Percentiles rank a stretch among this genome's conserved stretches.
Evolutionary conservation across 1,140 invertebrate genomes (phyloP).

Genomic region (Drosophila cardini): DNA sequence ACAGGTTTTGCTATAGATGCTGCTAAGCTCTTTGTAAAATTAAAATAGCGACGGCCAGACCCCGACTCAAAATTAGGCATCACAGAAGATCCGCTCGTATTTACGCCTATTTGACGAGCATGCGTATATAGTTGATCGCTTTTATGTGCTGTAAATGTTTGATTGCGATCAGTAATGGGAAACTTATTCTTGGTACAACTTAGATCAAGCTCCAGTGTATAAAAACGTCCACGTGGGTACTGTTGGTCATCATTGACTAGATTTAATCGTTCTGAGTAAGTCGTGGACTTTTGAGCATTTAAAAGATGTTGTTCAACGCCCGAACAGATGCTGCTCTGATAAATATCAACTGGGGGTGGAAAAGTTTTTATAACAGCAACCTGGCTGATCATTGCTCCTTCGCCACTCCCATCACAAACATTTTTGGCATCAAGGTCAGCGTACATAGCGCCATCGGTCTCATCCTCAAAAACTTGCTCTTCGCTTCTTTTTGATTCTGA

Average conservation of each 20-base stretch:
- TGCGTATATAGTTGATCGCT: constrained; percentile 7
- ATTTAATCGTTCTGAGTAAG: background rate
- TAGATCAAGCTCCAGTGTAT: constrained; percentile 79
- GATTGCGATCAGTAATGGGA: constrained; percentile 81
- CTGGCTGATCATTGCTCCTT: constrained; percentile 25
- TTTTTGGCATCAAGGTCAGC: constrained; percentile 35
- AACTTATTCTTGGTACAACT: constrained; percentile 84
- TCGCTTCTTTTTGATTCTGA: constrained; percentile 23
- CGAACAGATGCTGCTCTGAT: constrained; percentile 61
- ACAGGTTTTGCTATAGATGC: constrained; percentile 72
- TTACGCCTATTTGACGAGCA: constrained; percentile 10
- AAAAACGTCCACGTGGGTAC: constrained; percentile 71
- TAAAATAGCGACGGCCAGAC: constrained; percentile 18
- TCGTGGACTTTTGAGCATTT: background rate
- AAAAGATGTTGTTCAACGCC: constrained; percentile 40
- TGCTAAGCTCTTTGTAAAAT: constrained; percentile 73
- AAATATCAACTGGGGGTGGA: constrained; percentile 27
- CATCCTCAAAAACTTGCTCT: constrained; percentile 38
- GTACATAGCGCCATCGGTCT: constrained; percentile 19
- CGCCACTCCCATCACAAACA: constrained; percentile 56
- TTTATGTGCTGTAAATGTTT: constrained; percentile 5
- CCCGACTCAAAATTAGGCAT: background rate
- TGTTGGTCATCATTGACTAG: constrained; percentile 72
- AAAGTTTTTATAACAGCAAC: constrained; percentile 34
- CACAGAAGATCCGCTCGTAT: background rate